A percentile compares a stretch with the other conserved stretches of the same genome.
Evolutionary conservation across 1,140 invertebrate genomes (phyloP).

Genomic region (Sycobia sp.): DNA sequence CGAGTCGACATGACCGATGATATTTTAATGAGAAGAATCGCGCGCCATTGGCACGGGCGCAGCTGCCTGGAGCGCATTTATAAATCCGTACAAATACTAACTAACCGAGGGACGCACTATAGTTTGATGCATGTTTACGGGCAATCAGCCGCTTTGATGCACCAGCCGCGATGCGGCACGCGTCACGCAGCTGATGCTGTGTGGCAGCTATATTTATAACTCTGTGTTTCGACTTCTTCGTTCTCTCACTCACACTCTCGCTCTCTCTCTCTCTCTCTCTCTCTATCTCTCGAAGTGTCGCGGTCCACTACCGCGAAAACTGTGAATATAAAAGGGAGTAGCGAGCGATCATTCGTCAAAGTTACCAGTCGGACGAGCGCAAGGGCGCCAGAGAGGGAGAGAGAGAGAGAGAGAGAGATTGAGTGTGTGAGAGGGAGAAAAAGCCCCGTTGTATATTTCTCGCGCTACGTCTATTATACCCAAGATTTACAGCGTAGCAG

Average conservation of each 20-base stretch:
- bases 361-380: background rate
- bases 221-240: no score
- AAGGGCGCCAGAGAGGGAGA: no score
- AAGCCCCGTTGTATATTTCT: no score
- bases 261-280: no score
- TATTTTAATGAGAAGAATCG: conserved; percentile 62
- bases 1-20: conserved; percentile 48
- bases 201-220: conserved; percentile 55
- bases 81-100: no score
- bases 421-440: no score
- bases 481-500: no score
- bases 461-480: no score
- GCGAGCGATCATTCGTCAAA: conserved; percentile 31
- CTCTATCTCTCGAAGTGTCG: no score
- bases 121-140: conserved; percentile 56
- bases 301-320: background rate
- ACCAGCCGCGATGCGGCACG: conserved; percentile 48
- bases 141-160: conserved; percentile 59
- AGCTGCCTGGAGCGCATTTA: no score
- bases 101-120: conserved; percentile 28
- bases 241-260: background rate
- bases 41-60: no score
- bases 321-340: background rate
- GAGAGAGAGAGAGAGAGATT: no score
- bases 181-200: conserved; percentile 27